Evolutionary conservation across 2,888 invertebrate species (phyloP), one percentile per base, ranked within the genome.

Genomic region (Drosophila stalkeri): DNA sequence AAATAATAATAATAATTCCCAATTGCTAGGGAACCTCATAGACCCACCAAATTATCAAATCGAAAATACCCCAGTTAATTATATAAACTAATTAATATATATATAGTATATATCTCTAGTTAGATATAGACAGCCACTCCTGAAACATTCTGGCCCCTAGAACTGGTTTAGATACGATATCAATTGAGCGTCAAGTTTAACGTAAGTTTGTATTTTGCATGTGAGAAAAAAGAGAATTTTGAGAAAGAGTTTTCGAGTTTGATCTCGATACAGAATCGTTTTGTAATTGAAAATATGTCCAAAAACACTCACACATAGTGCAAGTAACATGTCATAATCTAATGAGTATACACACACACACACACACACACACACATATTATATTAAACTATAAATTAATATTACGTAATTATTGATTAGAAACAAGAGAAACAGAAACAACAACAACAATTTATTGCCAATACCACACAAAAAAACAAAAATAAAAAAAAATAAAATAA

Each of bases 281-380:
- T 44, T 37, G 11, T 41, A 47, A 64, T 37, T 49, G 54, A 64
- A 47, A 62, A 47, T 56, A 64, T 64, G 60, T 46, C 44, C 63
- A 64, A 37, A 37, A 44, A 52, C 41, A 63, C 70, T 70, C 62
- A 81, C 44, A 54, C 20, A 60, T 62, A 67, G 65, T 54, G 57
- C 72, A 64, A 64, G 64, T 67, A 81, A 84, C 87, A 89, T 89
- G 82, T 89, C 85, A 89, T 87, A 81, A 82, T 82, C 68, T 82
- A 82, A 82, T 52, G 66, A 67, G 64, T 66, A 74, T 75, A 78
- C 70, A 72, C 75, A 75, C 80, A 37, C n/a, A 33, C 27, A 46
- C 23, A 46, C 16, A 46, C 18, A 43, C 18, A 44, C 27, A 27
- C 16, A 47, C 33, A 51, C 33, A 51, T 54, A 54, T 39, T 54